Percentiles rank a stretch among this genome's conserved stretches.
These are phyloP conservation scores for Mayetiola destructor DNA, from an alignment of 2,888 invertebrate genomes.

Conservation along the genomic window DNA sequence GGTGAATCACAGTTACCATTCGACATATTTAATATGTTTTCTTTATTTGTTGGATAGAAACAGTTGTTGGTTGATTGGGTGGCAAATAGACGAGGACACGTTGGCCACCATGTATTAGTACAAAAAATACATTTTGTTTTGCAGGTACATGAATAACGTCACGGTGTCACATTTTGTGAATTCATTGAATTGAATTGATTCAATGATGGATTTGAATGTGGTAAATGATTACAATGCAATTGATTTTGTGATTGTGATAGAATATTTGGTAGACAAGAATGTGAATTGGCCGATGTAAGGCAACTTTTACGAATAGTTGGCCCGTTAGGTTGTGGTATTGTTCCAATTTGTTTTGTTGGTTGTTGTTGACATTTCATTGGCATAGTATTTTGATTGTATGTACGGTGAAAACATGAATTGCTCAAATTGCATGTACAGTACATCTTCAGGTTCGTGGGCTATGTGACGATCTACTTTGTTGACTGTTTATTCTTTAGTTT, in stretches of 20 bases:
- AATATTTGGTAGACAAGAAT: constrained; percentile 8
- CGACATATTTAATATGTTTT: constrained; percentile 7
- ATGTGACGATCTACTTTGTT: neutral
- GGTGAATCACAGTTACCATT: constrained; percentile 16
- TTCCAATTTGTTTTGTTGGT: neutral
- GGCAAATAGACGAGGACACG: constrained; percentile 32
- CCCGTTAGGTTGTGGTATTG: neutral
- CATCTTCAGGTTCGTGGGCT: neutral
- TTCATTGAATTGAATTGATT: too few relatives aligned
- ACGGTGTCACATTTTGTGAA: constrained; percentile 17
- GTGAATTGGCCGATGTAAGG: neutral
- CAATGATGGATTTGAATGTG: neutral
- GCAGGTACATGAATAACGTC: constrained; percentile 17
- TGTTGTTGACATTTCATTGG: constrained; percentile 10
- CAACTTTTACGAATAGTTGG: neutral
- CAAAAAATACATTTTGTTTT: constrained; percentile 10
- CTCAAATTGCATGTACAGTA: neutral
- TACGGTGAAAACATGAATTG: neutral
- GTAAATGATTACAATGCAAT: neutral
- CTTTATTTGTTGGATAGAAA: constrained; percentile 15
- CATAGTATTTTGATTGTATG: neutral
- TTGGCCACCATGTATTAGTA: constrained; percentile 34
- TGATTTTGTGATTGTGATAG: constrained; percentile 2
- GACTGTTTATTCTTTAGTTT: neutral
- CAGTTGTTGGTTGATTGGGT: constrained; percentile 15